Base-by-base conservation (phyloP, 2,113 vertebrate genomes). In the Gymnorhina tibicen region DNA sequence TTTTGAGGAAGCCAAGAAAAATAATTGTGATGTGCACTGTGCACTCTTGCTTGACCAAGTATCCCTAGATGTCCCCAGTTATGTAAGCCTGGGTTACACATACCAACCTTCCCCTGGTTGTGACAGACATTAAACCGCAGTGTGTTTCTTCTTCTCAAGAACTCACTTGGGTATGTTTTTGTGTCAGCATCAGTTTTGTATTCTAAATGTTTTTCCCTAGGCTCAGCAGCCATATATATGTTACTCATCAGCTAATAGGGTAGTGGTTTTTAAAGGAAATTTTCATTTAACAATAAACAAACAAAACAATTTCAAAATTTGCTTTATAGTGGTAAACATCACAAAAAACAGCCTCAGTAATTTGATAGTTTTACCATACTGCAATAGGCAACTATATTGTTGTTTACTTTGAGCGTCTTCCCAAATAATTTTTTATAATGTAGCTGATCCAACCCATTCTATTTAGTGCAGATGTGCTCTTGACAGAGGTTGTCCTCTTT, bases 121-220 rank as follows among this genome's bases (percentile, higher is more conserved):
- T 98, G 98, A 98, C 98, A 98, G 98, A 98, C 97, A 98, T 96
- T 77, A 85, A 93, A 89, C 90, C 19, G 16, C 46, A 27, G 63
- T 73, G 63, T 73, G 69, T 92, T 96, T 92, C 76, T 83, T 23
- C 7, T 69, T 60, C 8, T 6, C 35, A 58, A 60, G n/a, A 60
- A 81, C 4, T 74, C 41, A 24, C 33, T 81, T 64, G 0, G 3
- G 42, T 75, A 26, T 41, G 46, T 81, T 85, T 75, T 47, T 41
- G 33, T 72, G 64, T 72, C 47, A 91, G 30, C 18, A 60, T 37
- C 1, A 33, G 33, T 84, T 91, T 77, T 86, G 16, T 81, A 81
- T 37, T 72, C 64, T 14, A 55, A 58, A 52, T 53, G 28, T 18
- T 75, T 66, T 82, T 72, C 44, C 28, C 28, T 37, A 20, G 49